Percentiles rank a stretch among this genome's conserved stretches.
phyloP scores from a whole-genome alignment of 2,113 vertebrate species.

The Antigone vipio region DNA sequence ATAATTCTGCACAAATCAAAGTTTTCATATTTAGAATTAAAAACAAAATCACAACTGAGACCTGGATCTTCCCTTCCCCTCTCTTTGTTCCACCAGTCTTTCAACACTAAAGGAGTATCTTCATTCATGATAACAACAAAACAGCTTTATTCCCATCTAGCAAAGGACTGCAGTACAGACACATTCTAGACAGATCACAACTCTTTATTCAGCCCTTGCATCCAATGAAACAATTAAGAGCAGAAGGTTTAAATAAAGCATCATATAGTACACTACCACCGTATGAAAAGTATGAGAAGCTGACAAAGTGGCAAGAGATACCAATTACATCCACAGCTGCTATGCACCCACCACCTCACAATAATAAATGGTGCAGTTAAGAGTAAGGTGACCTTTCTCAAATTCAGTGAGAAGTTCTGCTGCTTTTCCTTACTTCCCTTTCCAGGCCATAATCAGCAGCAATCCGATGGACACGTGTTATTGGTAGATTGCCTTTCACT shows the following conservation, averaged over 20 bases:
- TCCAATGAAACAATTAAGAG: background rate
- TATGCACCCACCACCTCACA: background rate
- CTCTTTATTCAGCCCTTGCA: background rate
- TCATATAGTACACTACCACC: background rate
- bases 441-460: background rate
- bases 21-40: background rate
- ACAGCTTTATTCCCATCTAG: background rate
- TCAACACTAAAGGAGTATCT: background rate
- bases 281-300: background rate
- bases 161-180: background rate
- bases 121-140: background rate
- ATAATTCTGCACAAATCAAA: background rate
- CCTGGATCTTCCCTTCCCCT: background rate
- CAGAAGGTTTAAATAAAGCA: background rate
- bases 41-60: background rate
- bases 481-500: background rate
- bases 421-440: background rate
- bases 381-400: background rate
- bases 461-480: background rate
- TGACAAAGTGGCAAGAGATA: background rate
- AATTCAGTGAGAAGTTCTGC: background rate
- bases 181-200: background rate
- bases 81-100: background rate
- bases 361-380: background rate
- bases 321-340: background rate